Conservation (phyloP, 2,113 vertebrate genomes). For the Sander lucioperca region DNA sequence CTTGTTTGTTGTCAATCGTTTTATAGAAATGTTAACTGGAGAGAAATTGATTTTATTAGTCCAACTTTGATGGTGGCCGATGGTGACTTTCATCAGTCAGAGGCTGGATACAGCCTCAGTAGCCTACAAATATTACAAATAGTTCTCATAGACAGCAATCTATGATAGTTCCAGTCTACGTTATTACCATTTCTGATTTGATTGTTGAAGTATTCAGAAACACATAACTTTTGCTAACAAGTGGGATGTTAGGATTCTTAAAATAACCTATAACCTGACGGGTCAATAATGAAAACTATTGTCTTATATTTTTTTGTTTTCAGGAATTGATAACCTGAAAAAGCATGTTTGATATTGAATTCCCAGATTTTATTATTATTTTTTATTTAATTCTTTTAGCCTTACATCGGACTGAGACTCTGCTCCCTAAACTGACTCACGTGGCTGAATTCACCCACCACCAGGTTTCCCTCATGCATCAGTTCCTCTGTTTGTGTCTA, state of each 20-base stretch:
- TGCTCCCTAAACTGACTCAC: neutral
- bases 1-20: neutral
- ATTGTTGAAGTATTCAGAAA: neutral
- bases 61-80: neutral
- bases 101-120: neutral
- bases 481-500: neutral
- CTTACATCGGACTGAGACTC: neutral
- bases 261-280: neutral
- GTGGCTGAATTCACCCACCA: neutral
- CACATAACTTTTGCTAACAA: neutral
- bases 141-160: neutral
- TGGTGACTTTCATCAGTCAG: neutral
- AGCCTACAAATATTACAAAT: neutral
- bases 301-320: neutral
- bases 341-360: neutral
- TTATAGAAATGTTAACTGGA: neutral
- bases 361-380: neutral
- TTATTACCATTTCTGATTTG: neutral
- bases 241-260: neutral
- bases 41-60: neutral
- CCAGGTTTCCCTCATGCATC: slow-evolving; percentile 8
- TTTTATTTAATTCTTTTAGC: neutral
- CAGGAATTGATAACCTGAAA: neutral
- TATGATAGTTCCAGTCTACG: neutral
- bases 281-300: neutral